Conservation (phyloP, 2,797 vertebrate species). For the Corythornis leucogaster region DNA sequence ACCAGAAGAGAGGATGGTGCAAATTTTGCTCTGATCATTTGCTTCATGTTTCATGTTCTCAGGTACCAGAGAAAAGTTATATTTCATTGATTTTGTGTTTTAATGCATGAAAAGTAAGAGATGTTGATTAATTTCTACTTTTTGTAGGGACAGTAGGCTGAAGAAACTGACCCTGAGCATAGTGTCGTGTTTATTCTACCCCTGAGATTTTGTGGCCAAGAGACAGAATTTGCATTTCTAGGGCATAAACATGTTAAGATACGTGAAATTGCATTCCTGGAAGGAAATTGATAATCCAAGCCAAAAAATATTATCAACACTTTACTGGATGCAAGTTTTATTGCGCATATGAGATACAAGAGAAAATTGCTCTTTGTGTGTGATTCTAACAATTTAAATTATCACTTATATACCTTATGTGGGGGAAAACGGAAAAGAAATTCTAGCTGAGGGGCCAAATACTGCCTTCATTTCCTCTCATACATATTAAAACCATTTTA, state of each 20-base stretch:
- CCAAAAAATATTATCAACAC: neutral
- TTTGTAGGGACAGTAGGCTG: neutral
- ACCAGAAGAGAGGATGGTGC: neutral
- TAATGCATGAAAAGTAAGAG: neutral
- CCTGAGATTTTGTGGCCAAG: neutral
- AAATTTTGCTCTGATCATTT: neutral
- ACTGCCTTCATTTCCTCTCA: neutral
- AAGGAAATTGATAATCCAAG: neutral
- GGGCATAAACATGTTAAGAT: neutral
- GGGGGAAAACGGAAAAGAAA: neutral
- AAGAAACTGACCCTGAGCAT: neutral
- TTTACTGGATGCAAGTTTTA: neutral
- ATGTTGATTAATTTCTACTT: neutral
- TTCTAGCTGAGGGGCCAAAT: slow-evolving; percentile 3
- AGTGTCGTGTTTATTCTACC: neutral
- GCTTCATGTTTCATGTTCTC: neutral
- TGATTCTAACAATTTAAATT: neutral
- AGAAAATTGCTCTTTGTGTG: neutral
- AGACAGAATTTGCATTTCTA: neutral
- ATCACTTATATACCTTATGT: neutral
- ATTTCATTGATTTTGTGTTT: neutral
- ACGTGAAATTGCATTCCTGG: neutral
- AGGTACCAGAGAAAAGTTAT: neutral
- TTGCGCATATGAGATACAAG: neutral
- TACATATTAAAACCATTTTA: neutral